These are phyloP conservation scores for Temnothorax longispinosus DNA, from an alignment of 1,140 invertebrate genomes.

Conservation along the genomic window DNA sequence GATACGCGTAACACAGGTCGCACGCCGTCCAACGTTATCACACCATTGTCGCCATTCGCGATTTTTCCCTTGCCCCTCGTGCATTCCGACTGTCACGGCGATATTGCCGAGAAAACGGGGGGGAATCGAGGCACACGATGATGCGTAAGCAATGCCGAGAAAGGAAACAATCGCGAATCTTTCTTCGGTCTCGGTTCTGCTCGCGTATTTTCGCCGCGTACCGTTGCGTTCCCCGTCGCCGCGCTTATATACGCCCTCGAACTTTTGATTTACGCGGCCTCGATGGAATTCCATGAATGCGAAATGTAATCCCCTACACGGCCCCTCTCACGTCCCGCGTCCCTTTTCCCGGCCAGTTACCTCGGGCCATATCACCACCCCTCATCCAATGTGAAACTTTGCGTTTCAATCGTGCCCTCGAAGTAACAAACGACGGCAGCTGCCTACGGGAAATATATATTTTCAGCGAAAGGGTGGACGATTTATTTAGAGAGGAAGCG, in stretches of 20 bases:
- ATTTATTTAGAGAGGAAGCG: slow-evolving; percentile 43
- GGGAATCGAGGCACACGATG: background rate
- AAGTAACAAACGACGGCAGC: slow-evolving; percentile 61
- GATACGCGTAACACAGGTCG: background rate
- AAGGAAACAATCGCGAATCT: slow-evolving; percentile 7
- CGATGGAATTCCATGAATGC: slow-evolving; percentile 74
- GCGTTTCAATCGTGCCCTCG: slow-evolving; percentile 54
- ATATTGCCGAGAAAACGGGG: slow-evolving; percentile 36
- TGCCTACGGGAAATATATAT: slow-evolving; percentile 54
- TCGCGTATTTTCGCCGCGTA: slow-evolving; percentile 31
- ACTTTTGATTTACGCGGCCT: slow-evolving; percentile 73
- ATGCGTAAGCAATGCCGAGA: slow-evolving; percentile 34
- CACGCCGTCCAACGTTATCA: background rate
- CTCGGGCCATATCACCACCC: slow-evolving; percentile 55
- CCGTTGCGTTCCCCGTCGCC: background rate
- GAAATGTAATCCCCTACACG: slow-evolving; percentile 68
- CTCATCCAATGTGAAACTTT: slow-evolving; percentile 58
- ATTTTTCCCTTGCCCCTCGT: background rate
- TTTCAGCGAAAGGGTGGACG: slow-evolving; percentile 41
- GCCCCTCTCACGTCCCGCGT: background rate
- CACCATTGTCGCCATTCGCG: slow-evolving; percentile 15
- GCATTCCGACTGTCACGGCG: background rate
- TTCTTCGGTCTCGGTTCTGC: slow-evolving; percentile 8
- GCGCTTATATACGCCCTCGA: slow-evolving; percentile 53
- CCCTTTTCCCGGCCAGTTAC: slow-evolving; percentile 40